Evolutionary conservation across 1,140 invertebrate genomes (phyloP).

Genomic region (Neodiprion pinetum): DNA sequence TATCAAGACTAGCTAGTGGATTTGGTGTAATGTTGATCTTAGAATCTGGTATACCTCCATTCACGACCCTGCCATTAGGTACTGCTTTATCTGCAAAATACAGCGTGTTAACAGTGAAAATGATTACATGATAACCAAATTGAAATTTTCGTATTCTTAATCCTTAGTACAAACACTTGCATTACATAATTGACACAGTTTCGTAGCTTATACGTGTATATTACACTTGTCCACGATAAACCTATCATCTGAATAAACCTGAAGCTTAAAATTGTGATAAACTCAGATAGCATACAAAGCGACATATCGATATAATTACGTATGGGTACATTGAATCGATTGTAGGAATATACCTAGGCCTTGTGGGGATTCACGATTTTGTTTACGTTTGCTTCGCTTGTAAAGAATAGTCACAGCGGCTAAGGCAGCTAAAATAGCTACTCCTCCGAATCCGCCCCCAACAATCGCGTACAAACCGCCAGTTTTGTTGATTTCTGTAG

Average conservation of each 20-base stretch:
- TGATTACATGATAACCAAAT: slow-evolving; percentile 57
- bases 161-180: slow-evolving; percentile 23
- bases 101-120: slow-evolving; percentile 53
- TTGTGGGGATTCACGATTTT: slow-evolving; percentile 54
- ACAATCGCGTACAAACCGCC: slow-evolving; percentile 67
- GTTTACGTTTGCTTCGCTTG: slow-evolving; percentile 58
- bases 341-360: slow-evolving; percentile 52
- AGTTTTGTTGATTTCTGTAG: slow-evolving; percentile 46
- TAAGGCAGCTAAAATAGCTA: slow-evolving; percentile 57
- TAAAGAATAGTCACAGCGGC: slow-evolving; percentile 61
- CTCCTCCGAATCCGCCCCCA: slow-evolving; percentile 62
- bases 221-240: too few species aligned
- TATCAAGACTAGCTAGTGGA: slow-evolving; percentile 70
- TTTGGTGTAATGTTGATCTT: slow-evolving; percentile 76
- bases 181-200: too few species aligned
- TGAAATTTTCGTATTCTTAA: slow-evolving; percentile 47
- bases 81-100: slow-evolving; percentile 57
- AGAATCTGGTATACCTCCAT: slow-evolving; percentile 58
- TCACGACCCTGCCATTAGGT: slow-evolving; percentile 67
- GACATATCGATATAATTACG: too few species aligned
- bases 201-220: too few species aligned
- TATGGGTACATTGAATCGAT: too few species aligned
- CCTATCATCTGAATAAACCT: too few species aligned
- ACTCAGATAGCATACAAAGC: too few species aligned
- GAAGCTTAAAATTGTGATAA: too few species aligned